Evolutionary conservation across 2,888 invertebrate genomes (phyloP).

Genomic region (Halictus quadricinctus): DNA sequence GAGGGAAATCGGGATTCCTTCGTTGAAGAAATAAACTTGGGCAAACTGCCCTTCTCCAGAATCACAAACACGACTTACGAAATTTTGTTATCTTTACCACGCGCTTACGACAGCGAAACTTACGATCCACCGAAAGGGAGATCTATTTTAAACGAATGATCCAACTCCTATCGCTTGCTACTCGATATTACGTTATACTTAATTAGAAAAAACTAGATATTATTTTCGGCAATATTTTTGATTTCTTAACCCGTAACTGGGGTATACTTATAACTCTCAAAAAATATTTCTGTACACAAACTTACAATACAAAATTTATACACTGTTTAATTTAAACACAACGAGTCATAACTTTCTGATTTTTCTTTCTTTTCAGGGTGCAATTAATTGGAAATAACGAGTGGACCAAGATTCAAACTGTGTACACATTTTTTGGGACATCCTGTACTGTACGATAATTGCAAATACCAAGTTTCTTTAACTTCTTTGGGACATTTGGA

Average conservation of each 20-base stretch:
- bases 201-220: not conserved
- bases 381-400: too few species aligned
- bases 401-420: too few species aligned
- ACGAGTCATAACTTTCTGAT: too few species aligned
- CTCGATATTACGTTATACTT: not conserved
- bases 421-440: too few species aligned
- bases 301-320: too few species aligned
- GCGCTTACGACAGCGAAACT: not conserved
- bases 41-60: not conserved
- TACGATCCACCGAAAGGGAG: not conserved
- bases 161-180: not conserved
- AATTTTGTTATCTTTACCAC: not conserved
- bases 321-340: too few species aligned
- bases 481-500: not conserved
- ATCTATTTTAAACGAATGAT: not conserved
- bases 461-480: not conserved
- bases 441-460: too few species aligned
- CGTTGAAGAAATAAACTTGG: constrained; percentile 7
- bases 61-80: not conserved
- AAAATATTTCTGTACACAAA: too few species aligned
- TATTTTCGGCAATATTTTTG: not conserved
- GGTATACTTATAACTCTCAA: too few species aligned
- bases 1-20: not conserved
- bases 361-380: too few species aligned
- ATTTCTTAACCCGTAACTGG: not conserved